These are phyloP conservation scores for Euschistus heros DNA, from an alignment of 1,140 invertebrate species.

Conservation along the genomic window DNA sequence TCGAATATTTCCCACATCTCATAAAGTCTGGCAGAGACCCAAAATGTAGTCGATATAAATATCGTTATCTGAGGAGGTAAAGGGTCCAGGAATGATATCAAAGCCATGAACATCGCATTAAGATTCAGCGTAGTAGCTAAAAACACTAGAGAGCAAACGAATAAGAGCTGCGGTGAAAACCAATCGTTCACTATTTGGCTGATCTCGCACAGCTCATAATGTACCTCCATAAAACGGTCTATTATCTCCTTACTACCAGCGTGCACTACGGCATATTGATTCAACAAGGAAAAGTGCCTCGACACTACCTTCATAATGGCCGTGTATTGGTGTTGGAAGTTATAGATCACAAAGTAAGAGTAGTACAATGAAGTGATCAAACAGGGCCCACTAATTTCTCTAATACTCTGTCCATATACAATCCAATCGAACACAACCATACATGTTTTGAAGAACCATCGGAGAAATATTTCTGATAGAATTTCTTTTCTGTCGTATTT, in stretches of 20 bases:
- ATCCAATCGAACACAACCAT: conserved; percentile 5
- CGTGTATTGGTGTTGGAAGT: neutral
- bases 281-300: neutral
- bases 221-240: neutral
- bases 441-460: neutral
- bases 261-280: neutral
- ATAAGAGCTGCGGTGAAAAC: neutral
- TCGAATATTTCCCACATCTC: neutral
- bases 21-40: neutral
- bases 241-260: neutral
- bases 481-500: neutral
- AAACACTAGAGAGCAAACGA: neutral
- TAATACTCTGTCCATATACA: neutral
- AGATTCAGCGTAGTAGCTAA: neutral
- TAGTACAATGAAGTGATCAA: neutral
- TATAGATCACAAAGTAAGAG: neutral
- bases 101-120: neutral
- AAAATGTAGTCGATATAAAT: neutral
- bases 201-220: neutral
- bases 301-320: neutral
- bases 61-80: neutral
- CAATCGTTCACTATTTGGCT: neutral
- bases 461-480: neutral
- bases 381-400: neutral
- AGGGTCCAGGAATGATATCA: neutral